These are phyloP conservation scores for Carassius auratus DNA, from an alignment of 2,113 vertebrate species.

Conservation along the genomic window DNA sequence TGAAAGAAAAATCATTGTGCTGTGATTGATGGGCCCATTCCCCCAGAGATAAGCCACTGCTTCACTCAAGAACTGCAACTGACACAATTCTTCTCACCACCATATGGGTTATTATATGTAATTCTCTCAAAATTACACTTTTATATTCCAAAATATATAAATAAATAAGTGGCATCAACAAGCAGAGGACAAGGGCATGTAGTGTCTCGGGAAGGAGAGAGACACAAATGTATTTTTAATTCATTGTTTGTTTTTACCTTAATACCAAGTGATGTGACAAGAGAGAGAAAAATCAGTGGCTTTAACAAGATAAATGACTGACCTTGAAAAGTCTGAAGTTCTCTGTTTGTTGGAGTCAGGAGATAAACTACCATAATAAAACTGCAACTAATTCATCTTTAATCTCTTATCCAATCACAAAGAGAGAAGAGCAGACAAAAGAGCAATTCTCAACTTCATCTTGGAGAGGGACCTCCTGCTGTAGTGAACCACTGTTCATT, in stretches of 20 bases:
- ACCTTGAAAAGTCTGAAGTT: constrained; percentile 44
- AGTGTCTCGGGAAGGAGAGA: constrained; percentile 53
- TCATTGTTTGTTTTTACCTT: constrained; percentile 59
- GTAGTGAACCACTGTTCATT: constrained; percentile 53
- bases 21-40: constrained; percentile 76
- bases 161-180: constrained; percentile 52
- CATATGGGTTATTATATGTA: constrained; percentile 72
- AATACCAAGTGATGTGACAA: constrained; percentile 58
- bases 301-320: constrained; percentile 53
- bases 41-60: constrained; percentile 71
- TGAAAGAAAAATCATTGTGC: constrained; percentile 69
- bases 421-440: background rate
- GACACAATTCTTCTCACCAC: constrained; percentile 62
- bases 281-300: constrained; percentile 45
- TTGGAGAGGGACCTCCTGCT: constrained; percentile 46
- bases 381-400: constrained; percentile 46
- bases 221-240: constrained; percentile 62
- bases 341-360: constrained; percentile 32
- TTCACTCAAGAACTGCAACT: constrained; percentile 70
- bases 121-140: constrained; percentile 74
- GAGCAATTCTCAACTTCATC: constrained; percentile 52
- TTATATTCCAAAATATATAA: constrained; percentile 65
- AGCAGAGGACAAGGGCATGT: constrained; percentile 68
- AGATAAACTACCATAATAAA: constrained; percentile 47
- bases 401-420: constrained; percentile 53